phyloP scores from a whole-genome alignment of 2,797 vertebrate species.

The Clamator glandarius region DNA sequence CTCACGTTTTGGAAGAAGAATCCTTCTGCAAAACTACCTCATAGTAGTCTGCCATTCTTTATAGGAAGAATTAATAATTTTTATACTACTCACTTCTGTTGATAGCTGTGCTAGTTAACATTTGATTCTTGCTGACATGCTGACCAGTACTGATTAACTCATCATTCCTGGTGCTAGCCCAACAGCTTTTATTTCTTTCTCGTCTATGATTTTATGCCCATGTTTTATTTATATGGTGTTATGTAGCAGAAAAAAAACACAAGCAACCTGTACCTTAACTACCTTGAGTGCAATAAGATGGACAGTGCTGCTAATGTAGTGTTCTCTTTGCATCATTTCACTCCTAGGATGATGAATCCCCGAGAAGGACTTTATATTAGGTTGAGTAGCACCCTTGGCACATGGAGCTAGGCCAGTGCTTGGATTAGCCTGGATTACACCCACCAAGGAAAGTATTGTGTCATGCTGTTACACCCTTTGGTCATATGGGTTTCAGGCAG shows the following conservation, averaged over 20 bases:
- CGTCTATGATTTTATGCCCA: background rate
- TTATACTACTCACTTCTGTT: background rate
- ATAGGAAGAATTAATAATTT: background rate
- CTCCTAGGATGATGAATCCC: background rate
- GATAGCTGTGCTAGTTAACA: background rate
- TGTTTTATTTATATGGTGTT: background rate
- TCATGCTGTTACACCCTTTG: background rate
- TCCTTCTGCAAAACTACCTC: background rate
- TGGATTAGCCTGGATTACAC: background rate
- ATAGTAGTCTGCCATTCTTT: background rate
- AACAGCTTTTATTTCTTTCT: background rate
- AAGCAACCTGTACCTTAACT: background rate
- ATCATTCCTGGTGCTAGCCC: background rate
- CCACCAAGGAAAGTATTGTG: background rate
- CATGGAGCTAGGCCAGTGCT: background rate
- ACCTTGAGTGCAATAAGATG: background rate
- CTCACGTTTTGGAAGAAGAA: background rate
- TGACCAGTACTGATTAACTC: background rate
- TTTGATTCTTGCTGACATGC: background rate
- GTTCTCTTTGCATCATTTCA: accelerated
- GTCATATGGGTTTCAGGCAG: background rate
- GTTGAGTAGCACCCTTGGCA: background rate
- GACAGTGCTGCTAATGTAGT: background rate
- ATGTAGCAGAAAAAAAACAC: background rate
- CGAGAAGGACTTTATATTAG: background rate